Percentiles rank a stretch among this genome's conserved stretches.
phyloP scores from a whole-genome alignment of 2,888 invertebrate genomes.

The Drosophila kuntzei region DNA sequence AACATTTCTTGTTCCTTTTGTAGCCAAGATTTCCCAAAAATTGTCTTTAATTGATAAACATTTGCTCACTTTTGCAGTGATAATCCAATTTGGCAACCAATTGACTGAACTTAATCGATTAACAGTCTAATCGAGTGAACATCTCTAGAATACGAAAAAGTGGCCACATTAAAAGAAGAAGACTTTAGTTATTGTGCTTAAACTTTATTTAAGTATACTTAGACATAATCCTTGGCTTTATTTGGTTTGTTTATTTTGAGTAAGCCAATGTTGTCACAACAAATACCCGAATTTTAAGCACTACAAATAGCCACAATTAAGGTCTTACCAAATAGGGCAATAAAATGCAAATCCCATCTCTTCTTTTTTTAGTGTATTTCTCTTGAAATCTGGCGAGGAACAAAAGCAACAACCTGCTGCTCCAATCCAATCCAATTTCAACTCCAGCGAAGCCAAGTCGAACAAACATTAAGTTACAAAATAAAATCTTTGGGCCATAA shows the following conservation, averaged over 20 bases:
- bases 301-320: slow-evolving; percentile 51
- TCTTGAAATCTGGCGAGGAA: slow-evolving; percentile 29
- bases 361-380: slow-evolving; percentile 53
- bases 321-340: slow-evolving; percentile 30
- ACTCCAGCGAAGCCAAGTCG: slow-evolving; percentile 46
- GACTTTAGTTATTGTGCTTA: not conserved
- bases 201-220: not conserved
- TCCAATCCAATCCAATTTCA: slow-evolving; percentile 43
- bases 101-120: slow-evolving; percentile 31
- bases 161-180: not conserved
- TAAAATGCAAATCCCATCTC: slow-evolving; percentile 63
- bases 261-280: slow-evolving; percentile 46
- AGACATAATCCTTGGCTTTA: slow-evolving; percentile 5
- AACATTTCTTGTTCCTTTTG: not conserved
- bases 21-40: not conserved
- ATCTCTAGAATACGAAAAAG: not conserved
- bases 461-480: slow-evolving; percentile 80
- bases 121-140: slow-evolving; percentile 4
- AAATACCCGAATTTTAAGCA: slow-evolving; percentile 41
- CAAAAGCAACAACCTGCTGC: slow-evolving; percentile 68
- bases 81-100: slow-evolving; percentile 34
- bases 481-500: slow-evolving; percentile 79
- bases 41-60: slow-evolving; percentile 24
- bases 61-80: slow-evolving; percentile 21
- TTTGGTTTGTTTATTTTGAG: not conserved